These are phyloP conservation scores for Unio pictorum DNA, from an alignment of 2,888 invertebrate species.

Conservation along the genomic window DNA sequence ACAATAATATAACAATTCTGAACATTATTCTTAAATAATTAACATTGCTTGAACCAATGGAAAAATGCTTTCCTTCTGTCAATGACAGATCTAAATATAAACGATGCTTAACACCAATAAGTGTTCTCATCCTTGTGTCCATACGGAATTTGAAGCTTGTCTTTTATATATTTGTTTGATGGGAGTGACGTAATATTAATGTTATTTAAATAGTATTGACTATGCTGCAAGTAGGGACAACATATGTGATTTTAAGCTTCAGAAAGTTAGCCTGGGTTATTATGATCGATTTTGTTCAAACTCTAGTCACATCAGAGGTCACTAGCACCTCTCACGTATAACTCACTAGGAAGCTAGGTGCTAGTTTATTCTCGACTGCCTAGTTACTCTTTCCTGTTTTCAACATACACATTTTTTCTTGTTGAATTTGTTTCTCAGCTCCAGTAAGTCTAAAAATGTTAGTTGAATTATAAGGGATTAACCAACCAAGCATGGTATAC, in stretches of 20 bases:
- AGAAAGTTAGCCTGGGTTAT: background rate
- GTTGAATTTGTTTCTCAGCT: no score
- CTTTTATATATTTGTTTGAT: background rate
- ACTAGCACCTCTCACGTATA: background rate
- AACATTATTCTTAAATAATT: no score
- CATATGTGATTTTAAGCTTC: background rate
- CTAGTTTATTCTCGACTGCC: background rate
- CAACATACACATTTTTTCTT: background rate
- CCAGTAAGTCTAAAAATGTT: no score
- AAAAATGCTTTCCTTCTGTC: no score
- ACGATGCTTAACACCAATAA: no score
- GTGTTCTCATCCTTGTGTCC: no score
- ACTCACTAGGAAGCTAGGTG: background rate
- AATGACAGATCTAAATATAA: no score
- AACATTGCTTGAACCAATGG: no score
- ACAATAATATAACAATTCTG: no score
- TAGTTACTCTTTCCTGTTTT: background rate
- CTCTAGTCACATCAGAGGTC: background rate
- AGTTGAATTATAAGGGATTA: no score
- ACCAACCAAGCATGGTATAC: no score
- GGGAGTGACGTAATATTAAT: background rate
- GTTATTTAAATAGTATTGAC: background rate
- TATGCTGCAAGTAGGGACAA: background rate
- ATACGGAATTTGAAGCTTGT: background rate
- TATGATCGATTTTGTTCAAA: background rate